Evolutionary conservation across 2,888 invertebrate species (phyloP), one percentile per base, ranked within the genome.

Genomic region (Tenthredo notha): DNA sequence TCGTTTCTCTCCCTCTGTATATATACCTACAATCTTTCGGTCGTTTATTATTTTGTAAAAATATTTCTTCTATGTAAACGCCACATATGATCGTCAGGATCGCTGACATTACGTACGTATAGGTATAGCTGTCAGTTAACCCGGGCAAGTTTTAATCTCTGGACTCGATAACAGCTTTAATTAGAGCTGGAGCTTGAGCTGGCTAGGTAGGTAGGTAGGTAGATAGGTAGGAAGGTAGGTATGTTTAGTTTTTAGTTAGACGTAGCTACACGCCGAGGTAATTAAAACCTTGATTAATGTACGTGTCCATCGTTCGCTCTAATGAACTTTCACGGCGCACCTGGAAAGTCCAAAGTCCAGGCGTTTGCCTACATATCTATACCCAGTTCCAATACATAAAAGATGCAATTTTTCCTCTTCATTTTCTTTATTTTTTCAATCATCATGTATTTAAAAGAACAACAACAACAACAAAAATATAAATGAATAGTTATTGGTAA

Each of bases 261-360:
- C 88, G 89, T 90, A 90, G 89, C 90, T 91, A 90, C 91, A 91
- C 89, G 91, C 90, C 89, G 90, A 89, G 91, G 91, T 92, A 92
- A 92, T 92, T 92, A 92, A 92, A 92, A 92, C 91, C 92, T 92
- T 92, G 92, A 92, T 92, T 92, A 92, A 92, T 92, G 92, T 91
- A 90, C 92, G 91, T 90, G 92, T 92, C 92, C 92, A 90, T 91
- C 91, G 91, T 86, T 85, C 87, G 88, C 90, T 91, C 91, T 92
- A 92, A 92, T 92, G 92, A 92, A 92, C 92, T 92, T 92, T 92
- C 91, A 88, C 91, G 90, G 90, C 90, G 90, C 88, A 89, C 88
- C 88, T 89, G 90, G 83, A 84, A 72, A 72, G 70, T 80, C 80
- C 61, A 80, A 80, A 80, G 80, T 80, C 80, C 80, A 40, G 15